Evolutionary conservation across 2,113 vertebrate genomes (phyloP).

Genomic region (Limnothrissa miodon): DNA sequence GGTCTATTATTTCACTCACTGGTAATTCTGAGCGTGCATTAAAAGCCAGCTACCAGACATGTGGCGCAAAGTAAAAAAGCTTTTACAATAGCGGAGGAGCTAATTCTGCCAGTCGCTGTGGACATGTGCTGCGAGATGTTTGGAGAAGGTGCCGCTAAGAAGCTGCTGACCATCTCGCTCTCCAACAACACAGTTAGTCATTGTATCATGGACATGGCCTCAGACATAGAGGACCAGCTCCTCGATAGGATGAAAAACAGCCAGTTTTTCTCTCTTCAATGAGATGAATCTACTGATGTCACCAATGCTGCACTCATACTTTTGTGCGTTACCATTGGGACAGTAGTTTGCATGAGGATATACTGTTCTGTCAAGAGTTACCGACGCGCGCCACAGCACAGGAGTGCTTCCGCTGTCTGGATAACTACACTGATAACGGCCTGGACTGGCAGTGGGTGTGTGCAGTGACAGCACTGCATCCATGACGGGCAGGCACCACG

Average conservation of each 20-base stretch:
- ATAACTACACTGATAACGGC: background rate
- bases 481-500: slow-evolving; percentile 1
- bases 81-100: too few relatives aligned
- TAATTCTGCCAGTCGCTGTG: too few relatives aligned
- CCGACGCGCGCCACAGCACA: slow-evolving; percentile 6
- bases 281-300: background rate
- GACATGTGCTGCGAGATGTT: too few relatives aligned
- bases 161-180: too few relatives aligned
- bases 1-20: too few relatives aligned
- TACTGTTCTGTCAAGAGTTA: slow-evolving; percentile 23
- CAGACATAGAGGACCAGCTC: background rate
- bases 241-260: background rate
- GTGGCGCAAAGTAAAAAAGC: too few relatives aligned
- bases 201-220: too few relatives aligned
- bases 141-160: too few relatives aligned
- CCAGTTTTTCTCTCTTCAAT: background rate
- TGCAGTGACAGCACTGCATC: slow-evolving; percentile 18
- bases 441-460: slow-evolving; percentile 13
- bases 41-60: too few relatives aligned
- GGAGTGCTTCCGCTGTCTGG: slow-evolving; percentile 6
- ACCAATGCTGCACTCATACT: background rate
- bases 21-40: too few relatives aligned
- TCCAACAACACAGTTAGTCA: too few relatives aligned
- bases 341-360: slow-evolving; percentile 18
- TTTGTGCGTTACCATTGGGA: slow-evolving; percentile 19